Evolutionary conservation across 2,113 vertebrate species (phyloP).

Genomic region (Chaetorhynchus papuensis): DNA sequence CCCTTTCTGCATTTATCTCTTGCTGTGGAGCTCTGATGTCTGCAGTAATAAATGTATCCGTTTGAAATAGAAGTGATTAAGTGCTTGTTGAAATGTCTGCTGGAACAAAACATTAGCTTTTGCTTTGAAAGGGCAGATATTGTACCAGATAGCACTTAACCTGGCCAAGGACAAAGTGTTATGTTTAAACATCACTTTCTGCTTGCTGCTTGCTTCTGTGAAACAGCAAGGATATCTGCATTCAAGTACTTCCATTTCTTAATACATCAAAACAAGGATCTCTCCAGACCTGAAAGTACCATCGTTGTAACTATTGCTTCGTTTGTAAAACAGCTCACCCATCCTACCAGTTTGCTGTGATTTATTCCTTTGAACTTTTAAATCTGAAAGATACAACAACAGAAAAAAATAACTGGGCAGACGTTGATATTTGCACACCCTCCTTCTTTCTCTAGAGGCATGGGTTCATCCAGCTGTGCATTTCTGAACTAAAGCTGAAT

Average conservation of each 20-base stretch:
- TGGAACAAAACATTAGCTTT: slow-evolving; percentile 57
- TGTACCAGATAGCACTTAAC: slow-evolving; percentile 16
- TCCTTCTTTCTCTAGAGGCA: neutral
- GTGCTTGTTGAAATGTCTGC: slow-evolving; percentile 37
- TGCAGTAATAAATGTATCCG: slow-evolving; percentile 35
- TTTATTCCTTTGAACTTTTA: neutral
- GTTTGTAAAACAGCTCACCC: neutral
- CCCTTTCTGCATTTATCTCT: slow-evolving; percentile 45
- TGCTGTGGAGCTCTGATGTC: neutral
- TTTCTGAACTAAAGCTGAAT: neutral
- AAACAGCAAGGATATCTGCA: neutral
- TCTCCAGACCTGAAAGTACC: neutral
- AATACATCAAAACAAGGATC: neutral
- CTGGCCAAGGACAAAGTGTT: slow-evolving; percentile 44
- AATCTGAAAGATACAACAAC: neutral
- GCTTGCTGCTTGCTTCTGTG: neutral
- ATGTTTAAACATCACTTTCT: neutral
- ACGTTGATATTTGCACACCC: neutral
- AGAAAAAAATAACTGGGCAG: neutral
- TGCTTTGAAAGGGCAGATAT: slow-evolving; percentile 35
- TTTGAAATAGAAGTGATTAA: slow-evolving; percentile 58
- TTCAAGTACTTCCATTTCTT: neutral
- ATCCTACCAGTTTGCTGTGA: neutral
- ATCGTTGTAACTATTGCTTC: neutral
- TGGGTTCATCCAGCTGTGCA: neutral